Evolutionary conservation across 1,140 invertebrate genomes (phyloP), one percentile per base, ranked within the genome.

Genomic region (Olivierus martensii): DNA sequence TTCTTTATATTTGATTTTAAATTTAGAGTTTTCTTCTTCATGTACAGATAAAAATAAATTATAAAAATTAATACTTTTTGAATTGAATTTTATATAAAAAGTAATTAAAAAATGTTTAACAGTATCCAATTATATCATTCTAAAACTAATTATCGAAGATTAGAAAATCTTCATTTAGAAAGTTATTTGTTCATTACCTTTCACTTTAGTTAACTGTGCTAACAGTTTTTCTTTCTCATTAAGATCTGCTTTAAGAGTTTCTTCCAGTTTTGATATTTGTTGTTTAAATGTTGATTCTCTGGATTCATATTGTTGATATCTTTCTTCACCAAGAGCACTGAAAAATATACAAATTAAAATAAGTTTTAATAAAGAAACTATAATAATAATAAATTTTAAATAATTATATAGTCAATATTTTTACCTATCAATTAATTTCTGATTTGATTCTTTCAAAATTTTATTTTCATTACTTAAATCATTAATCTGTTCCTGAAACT

Each of bases 221-320:
- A 72, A 57, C 19, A 73, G 65, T 18, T 61, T 60, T 21, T 68
- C 67, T 57, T 73, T 73, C 51, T 71, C 70, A 18, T 69, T 69
- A 9, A 72, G 63, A 59, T 73, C 70, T 14, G 68, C 62, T 54
- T 71, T 71, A 6, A 73, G 49, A 43, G 71, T 70, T 11, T 69
- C 66, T 49, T 74, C 72, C 37, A 74, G 58, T 59, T 73, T 71
- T 18, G 68, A 65, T 12, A 73, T 71, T 63, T 73, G 69, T 17
- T 71, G 63, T 56, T 69, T 72, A 0, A 73, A 61, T 6, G 66
- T 62, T 54, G 66, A 67, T 62, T 73, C 69, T 52, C 63, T 57
- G 56, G 70, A 66, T 36, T 66, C 48, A 69, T 68, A 70, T 49
- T 71, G 66, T 49, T 67, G 45, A 54, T 74, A 70, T 57, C 69